Percentiles rank a stretch among this genome's conserved stretches.
Conservation (phyloP, 2,888 invertebrate genomes). For the Nymphalis c-album region DNA sequence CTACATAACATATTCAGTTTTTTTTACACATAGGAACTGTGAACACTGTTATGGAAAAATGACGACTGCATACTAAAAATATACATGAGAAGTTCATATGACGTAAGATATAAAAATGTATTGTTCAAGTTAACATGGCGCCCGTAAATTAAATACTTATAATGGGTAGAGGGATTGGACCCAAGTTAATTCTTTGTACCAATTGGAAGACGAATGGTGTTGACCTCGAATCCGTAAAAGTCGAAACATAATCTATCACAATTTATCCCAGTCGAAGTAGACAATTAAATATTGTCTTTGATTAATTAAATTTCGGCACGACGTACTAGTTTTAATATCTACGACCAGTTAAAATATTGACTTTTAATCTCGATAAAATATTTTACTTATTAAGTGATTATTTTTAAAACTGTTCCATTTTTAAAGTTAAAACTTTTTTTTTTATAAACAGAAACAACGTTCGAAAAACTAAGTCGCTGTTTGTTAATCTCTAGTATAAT, state of each 20-base stretch:
- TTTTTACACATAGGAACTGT: slow-evolving; percentile 49
- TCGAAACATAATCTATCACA: slow-evolving; percentile 70
- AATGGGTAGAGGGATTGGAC: slow-evolving; percentile 48
- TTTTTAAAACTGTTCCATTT: background rate
- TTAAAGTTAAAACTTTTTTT: background rate
- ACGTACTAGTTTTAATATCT: slow-evolving; percentile 20
- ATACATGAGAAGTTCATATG: slow-evolving; percentile 62
- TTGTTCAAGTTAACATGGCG: background rate
- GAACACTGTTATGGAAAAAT: slow-evolving; percentile 46
- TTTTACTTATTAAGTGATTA: background rate
- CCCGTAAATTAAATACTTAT: slow-evolving; percentile 47
- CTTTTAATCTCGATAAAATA: background rate
- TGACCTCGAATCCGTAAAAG: slow-evolving; percentile 62
- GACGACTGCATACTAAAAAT: slow-evolving; percentile 62
- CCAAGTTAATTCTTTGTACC: slow-evolving; percentile 48
- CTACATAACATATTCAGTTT: slow-evolving; percentile 40
- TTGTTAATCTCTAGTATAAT: slow-evolving; percentile 38
- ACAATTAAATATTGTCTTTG: slow-evolving; percentile 72
- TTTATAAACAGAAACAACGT: slow-evolving; percentile 9
- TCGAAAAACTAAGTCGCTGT: slow-evolving; percentile 30
- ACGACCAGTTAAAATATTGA: slow-evolving; percentile 1
- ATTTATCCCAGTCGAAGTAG: slow-evolving; percentile 72
- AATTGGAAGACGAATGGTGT: slow-evolving; percentile 63
- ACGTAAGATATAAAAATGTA: slow-evolving; percentile 59
- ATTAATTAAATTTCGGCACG: slow-evolving; percentile 64